Conservation (phyloP, 2,113 vertebrate species). For the Mesitornis unicolor region DNA sequence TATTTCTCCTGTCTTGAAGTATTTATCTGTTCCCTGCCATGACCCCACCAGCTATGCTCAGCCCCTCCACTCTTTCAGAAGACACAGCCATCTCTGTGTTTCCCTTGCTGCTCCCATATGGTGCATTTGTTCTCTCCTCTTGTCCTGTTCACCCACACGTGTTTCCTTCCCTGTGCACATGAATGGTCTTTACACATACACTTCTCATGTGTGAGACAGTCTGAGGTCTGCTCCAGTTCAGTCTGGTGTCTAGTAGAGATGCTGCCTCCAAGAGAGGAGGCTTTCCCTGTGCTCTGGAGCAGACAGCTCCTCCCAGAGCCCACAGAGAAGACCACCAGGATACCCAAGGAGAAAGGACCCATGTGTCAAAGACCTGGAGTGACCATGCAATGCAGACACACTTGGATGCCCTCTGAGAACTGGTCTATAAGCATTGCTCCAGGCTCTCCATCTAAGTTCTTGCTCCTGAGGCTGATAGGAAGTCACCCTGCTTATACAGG, state of each 20-base stretch:
- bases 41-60: not conserved
- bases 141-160: rapidly evolving
- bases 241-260: not conserved
- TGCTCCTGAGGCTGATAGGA: slow-evolving; percentile 11
- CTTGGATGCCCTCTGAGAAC: not conserved
- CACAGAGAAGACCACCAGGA: not conserved
- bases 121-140: not conserved
- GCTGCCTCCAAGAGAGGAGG: not conserved
- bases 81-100: not conserved
- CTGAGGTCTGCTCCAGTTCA: not conserved
- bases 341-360: not conserved
- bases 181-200: rapidly evolving
- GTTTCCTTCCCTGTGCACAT: not conserved
- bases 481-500: slow-evolving; percentile 9
- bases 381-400: not conserved
- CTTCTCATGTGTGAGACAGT: not conserved
- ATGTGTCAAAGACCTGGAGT: not conserved
- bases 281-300: not conserved
- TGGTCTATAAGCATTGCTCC: not conserved
- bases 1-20: not conserved
- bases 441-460: not conserved
- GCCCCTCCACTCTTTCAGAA: not conserved
- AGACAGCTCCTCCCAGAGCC: not conserved
- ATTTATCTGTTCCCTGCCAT: not conserved
- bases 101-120: not conserved